phyloP scores from a whole-genome alignment of 2,888 invertebrate species.

The Cephus pulcher region DNA sequence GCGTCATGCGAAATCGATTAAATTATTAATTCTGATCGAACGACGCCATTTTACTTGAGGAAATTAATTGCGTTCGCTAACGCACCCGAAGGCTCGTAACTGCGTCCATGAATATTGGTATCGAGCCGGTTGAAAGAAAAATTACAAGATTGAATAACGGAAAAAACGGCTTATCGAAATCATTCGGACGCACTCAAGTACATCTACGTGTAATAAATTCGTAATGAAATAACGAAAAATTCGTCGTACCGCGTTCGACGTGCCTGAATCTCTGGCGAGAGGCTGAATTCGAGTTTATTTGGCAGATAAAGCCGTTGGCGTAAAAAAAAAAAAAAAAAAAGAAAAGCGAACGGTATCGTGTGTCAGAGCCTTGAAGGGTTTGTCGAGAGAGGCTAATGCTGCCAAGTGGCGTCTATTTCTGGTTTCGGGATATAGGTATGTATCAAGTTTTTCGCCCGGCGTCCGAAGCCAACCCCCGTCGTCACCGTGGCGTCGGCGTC shows the following conservation, averaged over 20 bases:
- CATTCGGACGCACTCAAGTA: background rate
- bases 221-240: background rate
- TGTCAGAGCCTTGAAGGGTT: background rate
- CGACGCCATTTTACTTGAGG: background rate
- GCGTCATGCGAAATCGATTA: background rate
- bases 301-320: background rate
- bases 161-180: background rate
- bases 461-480: background rate
- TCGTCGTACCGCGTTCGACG: background rate
- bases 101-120: background rate
- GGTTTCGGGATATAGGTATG: background rate
- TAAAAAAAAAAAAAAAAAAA: background rate
- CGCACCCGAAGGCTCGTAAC: background rate
- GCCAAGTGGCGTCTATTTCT: background rate
- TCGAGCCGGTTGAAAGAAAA: background rate
- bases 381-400: background rate
- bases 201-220: background rate
- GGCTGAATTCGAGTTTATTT: background rate
- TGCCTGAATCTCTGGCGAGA: background rate
- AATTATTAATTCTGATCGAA: background rate
- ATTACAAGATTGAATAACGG: background rate
- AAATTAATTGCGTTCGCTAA: background rate
- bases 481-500: background rate
- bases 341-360: background rate
- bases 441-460: background rate